phyloP scores from a whole-genome alignment of 2,113 vertebrate species.

The Sminthopsis crassicaudata region DNA sequence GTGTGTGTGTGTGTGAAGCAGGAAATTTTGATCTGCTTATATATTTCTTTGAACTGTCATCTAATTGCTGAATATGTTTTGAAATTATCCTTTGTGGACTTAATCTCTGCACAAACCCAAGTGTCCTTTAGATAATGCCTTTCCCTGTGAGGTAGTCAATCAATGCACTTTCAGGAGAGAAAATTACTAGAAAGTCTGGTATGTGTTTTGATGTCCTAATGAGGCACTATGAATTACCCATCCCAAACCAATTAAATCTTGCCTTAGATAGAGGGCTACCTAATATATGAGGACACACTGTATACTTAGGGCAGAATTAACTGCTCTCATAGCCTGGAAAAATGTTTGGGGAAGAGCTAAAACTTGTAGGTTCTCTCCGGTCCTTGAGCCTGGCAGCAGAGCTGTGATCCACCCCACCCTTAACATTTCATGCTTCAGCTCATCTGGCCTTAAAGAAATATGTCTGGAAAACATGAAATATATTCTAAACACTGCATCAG shows the following conservation, averaged over 20 bases:
- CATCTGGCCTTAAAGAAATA: constrained; percentile 72
- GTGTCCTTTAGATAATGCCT: constrained; percentile 76
- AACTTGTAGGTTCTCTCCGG: constrained; percentile 40
- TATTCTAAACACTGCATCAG: constrained; percentile 73
- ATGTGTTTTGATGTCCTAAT: constrained; percentile 79
- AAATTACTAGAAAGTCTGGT: constrained; percentile 77
- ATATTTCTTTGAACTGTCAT: constrained; percentile 61
- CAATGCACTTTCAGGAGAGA: constrained; percentile 76
- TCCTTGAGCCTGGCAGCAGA: constrained; percentile 62
- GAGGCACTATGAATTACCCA: constrained; percentile 78
- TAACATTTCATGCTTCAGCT: constrained; percentile 64
- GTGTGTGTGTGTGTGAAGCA: constrained; percentile 46
- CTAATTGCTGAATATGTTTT: constrained; percentile 65
- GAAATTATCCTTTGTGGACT: constrained; percentile 72
- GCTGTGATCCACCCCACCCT: constrained; percentile 50
- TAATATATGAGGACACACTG: constrained; percentile 71
- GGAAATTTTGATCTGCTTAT: constrained; percentile 55
- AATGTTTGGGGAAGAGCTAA: constrained; percentile 71
- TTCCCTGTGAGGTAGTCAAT: constrained; percentile 73
- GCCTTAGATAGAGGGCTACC: constrained; percentile 66
- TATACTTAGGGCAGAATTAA: constrained; percentile 76
- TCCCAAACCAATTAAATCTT: constrained; percentile 77
- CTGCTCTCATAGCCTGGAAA: constrained; percentile 71
- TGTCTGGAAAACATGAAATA: constrained; percentile 74
- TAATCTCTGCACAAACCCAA: constrained; percentile 70